Base-by-base conservation (phyloP, 2,797 vertebrate species). In the Gadopsis marmoratus region DNA sequence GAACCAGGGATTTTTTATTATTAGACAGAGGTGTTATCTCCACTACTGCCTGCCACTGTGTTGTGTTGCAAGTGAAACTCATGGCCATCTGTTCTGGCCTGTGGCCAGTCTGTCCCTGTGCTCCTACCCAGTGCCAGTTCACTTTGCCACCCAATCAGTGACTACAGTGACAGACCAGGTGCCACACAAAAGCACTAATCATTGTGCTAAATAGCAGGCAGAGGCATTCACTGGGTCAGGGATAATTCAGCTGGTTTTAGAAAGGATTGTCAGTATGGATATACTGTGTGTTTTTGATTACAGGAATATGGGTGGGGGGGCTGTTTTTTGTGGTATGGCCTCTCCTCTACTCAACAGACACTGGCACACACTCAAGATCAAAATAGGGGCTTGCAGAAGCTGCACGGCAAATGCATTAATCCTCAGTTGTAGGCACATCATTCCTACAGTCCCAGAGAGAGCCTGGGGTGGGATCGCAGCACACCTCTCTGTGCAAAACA, bases 11-110 rank as follows among this genome's bases (percentile, higher is more conserved):
- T 76, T 73, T 76, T 74, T 86, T 84, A 78, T 82, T 87, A 86
- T 90, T 82, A 87, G 86, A 90, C 85, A 81, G 79, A 89, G 82
- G 87, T 83, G 85, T 86, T 87, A 85, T 88, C 86, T 81, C 70
- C 74, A 59, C 80, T 86, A 59, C 71, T 73, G 79, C 76, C 66
- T 79, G 85, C 63, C 74, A 81, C 84, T 74, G 86, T 77, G 76
- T 70, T 83, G 78, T 76, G 81, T 71, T 89, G 74, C 66, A 73
- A 86, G 76, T 78, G 79, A 90, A 88, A 90, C 85, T 76, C 35
- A 4, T 31, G 55, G 82, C 89, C 91, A 92, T 93, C 91, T 91
- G 89, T 78, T 82, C 74, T 82, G 84, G 84, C 74, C 53, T 14
- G 56, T 58, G 64, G 80, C 88, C 89, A 79, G 48, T 60, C 61